Percentiles rank a stretch among this genome's conserved stretches.
phyloP scores from a whole-genome alignment of 2,797 vertebrate species.

The Ceryle rudis region DNA sequence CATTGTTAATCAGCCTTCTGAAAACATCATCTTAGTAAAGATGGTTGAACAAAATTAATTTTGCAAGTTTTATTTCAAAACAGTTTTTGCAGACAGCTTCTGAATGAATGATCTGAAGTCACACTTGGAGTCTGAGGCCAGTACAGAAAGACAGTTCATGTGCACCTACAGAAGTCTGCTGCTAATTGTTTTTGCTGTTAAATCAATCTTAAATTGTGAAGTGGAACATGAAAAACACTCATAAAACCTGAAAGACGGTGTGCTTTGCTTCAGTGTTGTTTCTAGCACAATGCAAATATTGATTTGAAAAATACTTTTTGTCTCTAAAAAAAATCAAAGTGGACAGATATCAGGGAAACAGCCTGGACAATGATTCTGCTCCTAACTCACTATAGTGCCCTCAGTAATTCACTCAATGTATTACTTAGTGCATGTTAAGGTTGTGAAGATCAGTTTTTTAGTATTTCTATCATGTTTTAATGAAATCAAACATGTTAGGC shows the following conservation, averaged over 20 bases:
- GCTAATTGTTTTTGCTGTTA: background rate
- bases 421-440: background rate
- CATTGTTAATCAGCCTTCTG: background rate
- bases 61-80: background rate
- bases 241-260: background rate
- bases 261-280: background rate
- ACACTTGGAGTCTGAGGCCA: background rate
- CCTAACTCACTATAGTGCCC: background rate
- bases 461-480: background rate
- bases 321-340: background rate
- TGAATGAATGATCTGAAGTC: background rate
- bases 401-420: background rate
- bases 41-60: background rate
- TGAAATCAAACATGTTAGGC: background rate
- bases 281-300: background rate
- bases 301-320: background rate
- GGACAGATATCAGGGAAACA: background rate
- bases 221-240: background rate
- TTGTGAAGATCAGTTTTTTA: slow-evolving; percentile 2
- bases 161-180: background rate
- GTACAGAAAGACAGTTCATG: background rate
- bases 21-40: background rate
- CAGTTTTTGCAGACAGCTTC: background rate
- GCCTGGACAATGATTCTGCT: background rate
- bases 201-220: background rate